Evolutionary conservation across 2,888 invertebrate genomes (phyloP), one percentile per base, ranked within the genome.

Genomic region (Beris chalybata): DNA sequence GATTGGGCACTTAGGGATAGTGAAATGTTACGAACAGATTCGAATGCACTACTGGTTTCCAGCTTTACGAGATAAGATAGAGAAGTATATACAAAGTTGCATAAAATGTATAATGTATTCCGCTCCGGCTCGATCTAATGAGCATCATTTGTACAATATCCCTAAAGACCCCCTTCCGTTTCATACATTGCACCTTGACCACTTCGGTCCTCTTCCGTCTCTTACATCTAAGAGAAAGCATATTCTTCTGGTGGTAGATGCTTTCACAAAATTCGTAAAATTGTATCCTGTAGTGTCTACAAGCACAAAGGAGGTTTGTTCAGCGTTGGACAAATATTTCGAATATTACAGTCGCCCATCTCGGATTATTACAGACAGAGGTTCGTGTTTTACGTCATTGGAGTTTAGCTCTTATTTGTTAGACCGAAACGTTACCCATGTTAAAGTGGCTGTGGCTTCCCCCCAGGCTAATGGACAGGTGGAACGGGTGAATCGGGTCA

Each of bases 11-110:
- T 59, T 75, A 47, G 76, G 75, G 2, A 44, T 71, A 5, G 72
- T 74, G 1, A 76, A 76, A 72, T 71, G 70, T 47, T 54, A 69
- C 54, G 71, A 73, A 38, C 54, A 69, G 31, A 58, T 70, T 5
- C 56, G 59, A 12, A 32, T 65, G 43, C 65, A 45, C 5, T 77
- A 76, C 69, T 77, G 75, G 73, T 76, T 77, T 66, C 74, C 75
- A 5, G 71, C 73, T 31, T 71, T 76, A 67, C 71, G 66, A 47
- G 12, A 13, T 3, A 15, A 15, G 13, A 44, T 64, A 6, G 45
- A 29, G 4, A 4, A 2, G 15, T 64, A 53, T 53, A 54, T 64
- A 22, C 13, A 22, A 4, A 64, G 44, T 45, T 64, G 53, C 15
- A 22, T 47, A 47, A 43, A 54, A 11, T 64, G 54, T 32, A 64